Conservation (phyloP, 1,140 invertebrate species). For the Polypedilum pembai region DNA sequence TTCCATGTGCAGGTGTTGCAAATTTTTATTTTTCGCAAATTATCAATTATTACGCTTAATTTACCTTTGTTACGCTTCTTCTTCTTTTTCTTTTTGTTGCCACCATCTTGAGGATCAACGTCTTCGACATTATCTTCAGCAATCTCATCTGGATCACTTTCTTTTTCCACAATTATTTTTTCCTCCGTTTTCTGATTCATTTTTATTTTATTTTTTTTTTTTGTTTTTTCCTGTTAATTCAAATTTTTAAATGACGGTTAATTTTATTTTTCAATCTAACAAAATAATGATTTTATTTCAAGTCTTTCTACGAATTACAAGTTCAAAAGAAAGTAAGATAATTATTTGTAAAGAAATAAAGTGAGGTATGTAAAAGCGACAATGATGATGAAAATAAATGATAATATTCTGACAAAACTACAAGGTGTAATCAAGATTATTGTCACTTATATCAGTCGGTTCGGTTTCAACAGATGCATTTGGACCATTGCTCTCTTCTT, state of each 20-base stretch:
- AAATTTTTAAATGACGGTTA: neutral
- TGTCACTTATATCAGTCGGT: neutral
- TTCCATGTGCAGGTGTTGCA: slow-evolving; percentile 24
- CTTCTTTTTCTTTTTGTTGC: slow-evolving; percentile 64
- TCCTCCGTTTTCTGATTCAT: slow-evolving; percentile 38
- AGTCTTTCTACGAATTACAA: neutral
- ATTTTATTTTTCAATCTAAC: neutral
- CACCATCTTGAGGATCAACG: slow-evolving; percentile 48
- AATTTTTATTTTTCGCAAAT: neutral
- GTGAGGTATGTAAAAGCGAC: neutral
- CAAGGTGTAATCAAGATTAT: neutral
- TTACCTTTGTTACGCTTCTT: slow-evolving; percentile 63
- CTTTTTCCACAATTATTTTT: slow-evolving; percentile 44
- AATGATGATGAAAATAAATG: neutral
- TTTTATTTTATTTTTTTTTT: no score
- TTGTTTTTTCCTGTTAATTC: no score
- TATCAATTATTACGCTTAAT: neutral
- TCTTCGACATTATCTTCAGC: slow-evolving; percentile 47
- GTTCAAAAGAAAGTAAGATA: neutral
- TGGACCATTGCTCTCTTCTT: slow-evolving; percentile 31
- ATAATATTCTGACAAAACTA: neutral
- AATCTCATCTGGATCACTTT: slow-evolving; percentile 39
- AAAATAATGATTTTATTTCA: neutral
- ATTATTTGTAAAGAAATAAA: neutral
- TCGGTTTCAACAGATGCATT: neutral